These are phyloP conservation scores for Rhadina sibilatrix DNA, from an alignment of 2,113 vertebrate species.

Conservation along the genomic window DNA sequence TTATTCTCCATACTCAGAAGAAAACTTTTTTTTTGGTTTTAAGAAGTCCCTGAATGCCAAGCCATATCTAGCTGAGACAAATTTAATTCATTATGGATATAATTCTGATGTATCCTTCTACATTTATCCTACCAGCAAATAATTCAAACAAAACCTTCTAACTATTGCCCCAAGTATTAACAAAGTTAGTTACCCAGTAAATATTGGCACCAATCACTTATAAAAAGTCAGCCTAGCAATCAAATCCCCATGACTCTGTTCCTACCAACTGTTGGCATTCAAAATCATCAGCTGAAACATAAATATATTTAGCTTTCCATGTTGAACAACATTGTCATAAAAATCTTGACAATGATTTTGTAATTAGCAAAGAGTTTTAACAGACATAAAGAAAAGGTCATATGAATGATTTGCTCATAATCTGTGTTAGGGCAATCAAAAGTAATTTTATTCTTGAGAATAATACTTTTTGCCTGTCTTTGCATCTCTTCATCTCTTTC, in stretches of 20 bases:
- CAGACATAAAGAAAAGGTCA: conserved; percentile 8
- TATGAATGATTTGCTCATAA: not conserved
- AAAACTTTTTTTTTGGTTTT: not conserved
- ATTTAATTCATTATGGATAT: not conserved
- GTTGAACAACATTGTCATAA: not conserved
- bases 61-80: not conserved
- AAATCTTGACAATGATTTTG: not conserved
- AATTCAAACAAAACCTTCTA: not conserved
- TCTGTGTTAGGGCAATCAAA: not conserved
- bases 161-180: not conserved
- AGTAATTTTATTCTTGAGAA: not conserved
- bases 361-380: not conserved
- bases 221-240: not conserved
- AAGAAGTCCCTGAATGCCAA: not conserved
- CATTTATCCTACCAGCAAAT: not conserved
- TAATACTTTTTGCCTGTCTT: not conserved
- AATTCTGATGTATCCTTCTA: not conserved
- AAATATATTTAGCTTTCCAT: not conserved
- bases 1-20: not conserved
- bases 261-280: not conserved
- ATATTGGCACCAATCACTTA: not conserved
- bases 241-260: not conserved
- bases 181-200: not conserved
- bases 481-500: not conserved
- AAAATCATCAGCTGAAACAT: not conserved